Evolutionary conservation across 2,888 invertebrate species (phyloP).

Genomic region (Mystacides longicornis): DNA sequence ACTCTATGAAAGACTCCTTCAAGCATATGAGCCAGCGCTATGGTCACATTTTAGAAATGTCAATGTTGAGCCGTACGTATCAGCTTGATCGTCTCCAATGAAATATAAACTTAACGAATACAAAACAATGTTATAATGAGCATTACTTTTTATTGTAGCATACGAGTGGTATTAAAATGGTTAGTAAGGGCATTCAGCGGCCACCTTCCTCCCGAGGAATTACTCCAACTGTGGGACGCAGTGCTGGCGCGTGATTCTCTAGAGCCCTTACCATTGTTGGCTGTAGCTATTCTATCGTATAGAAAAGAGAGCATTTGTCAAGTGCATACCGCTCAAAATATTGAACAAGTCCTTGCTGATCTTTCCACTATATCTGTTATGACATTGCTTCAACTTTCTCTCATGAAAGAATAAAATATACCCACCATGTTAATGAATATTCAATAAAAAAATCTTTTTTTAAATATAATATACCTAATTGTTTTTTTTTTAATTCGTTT

Average conservation of each 20-base stretch:
- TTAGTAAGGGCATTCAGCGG: slow-evolving; percentile 94
- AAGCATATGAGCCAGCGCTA: slow-evolving; percentile 82
- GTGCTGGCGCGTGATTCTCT: slow-evolving; percentile 84
- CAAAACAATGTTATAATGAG: background rate
- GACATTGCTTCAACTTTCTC: slow-evolving; percentile 72
- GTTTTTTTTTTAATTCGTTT: no score
- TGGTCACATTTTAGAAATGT: slow-evolving; percentile 88
- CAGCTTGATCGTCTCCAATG: slow-evolving; percentile 3
- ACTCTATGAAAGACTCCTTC: slow-evolving; percentile 81
- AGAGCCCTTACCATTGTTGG: slow-evolving; percentile 81
- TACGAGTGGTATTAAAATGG: slow-evolving; percentile 93
- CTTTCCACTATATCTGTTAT: slow-evolving; percentile 80
- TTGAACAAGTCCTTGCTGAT: slow-evolving; percentile 83
- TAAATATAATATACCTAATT: no score
- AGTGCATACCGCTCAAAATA: slow-evolving; percentile 64
- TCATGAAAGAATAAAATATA: slow-evolving; percentile 58
- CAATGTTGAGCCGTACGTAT: slow-evolving; percentile 83
- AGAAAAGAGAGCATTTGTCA: slow-evolving; percentile 78
- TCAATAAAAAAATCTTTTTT: no score
- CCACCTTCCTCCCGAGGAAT: slow-evolving; percentile 85
- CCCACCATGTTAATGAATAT: no score
- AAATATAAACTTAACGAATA: slow-evolving; percentile 1
- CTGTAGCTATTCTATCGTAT: slow-evolving; percentile 77
- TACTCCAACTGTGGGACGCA: slow-evolving; percentile 88
- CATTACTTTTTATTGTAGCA: slow-evolving; percentile 48